Evolutionary conservation across 2,113 vertebrate species (phyloP).

Genomic region (Zosterops borbonicus): DNA sequence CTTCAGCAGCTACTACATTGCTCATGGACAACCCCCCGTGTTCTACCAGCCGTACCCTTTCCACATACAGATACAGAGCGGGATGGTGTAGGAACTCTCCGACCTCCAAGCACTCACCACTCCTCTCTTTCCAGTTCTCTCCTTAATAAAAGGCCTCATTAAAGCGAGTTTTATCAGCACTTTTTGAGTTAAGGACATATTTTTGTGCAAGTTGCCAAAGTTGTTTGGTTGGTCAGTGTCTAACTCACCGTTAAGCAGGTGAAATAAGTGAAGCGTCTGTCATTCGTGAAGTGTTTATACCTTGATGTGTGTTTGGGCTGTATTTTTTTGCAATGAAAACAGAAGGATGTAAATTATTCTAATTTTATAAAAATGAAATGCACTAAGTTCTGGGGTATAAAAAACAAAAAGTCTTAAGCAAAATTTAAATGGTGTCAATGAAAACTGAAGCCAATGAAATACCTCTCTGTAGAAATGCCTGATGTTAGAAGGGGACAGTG

Average conservation of each 20-base stretch:
- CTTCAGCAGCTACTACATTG: conserved; percentile 88
- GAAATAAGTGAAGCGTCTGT: neutral
- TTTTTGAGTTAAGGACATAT: conserved; percentile 55
- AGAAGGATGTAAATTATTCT: conserved; percentile 38
- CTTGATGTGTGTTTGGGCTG: neutral
- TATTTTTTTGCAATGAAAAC: conserved; percentile 29
- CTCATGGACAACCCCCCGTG: conserved; percentile 81
- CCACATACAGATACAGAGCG: conserved; percentile 82
- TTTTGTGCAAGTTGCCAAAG: conserved; percentile 52
- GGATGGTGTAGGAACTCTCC: conserved; percentile 75
- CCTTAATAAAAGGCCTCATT: conserved; percentile 63
- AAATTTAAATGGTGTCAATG: neutral
- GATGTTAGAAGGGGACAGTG: neutral
- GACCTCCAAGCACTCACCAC: neutral
- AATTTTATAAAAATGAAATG: conserved; percentile 42
- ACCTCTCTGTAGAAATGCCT: conserved; percentile 32
- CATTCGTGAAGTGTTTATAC: neutral
- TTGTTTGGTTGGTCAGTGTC: conserved; percentile 8
- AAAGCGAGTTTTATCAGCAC: conserved; percentile 58
- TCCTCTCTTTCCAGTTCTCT: neutral
- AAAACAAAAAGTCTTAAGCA: neutral
- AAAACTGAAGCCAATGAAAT: neutral
- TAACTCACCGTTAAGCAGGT: neutral
- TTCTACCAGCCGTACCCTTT: conserved; percentile 81
- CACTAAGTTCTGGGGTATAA: conserved; percentile 12